Conservation (phyloP, 92 coral and sea anemone genomes). For the Porites divaricata region DNA sequence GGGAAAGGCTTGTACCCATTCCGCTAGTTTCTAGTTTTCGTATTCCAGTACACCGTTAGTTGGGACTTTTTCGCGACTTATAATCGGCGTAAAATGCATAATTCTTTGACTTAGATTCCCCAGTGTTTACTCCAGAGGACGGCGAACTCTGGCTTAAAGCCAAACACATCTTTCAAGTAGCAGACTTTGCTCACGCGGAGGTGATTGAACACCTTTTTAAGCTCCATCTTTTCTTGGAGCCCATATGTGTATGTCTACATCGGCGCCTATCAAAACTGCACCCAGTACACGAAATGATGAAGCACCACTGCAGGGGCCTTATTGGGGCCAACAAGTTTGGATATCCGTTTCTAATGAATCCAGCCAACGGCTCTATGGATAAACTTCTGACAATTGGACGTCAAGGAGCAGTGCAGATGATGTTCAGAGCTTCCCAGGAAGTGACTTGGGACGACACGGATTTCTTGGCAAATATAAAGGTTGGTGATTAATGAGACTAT, state of each 20-base stretch:
- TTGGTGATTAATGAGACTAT: background rate
- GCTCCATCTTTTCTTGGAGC: slow-evolving; percentile 74
- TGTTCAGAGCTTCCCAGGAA: slow-evolving; percentile 38
- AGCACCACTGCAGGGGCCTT: slow-evolving; percentile 71
- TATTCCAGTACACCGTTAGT: no score
- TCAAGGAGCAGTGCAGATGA: slow-evolving; percentile 53
- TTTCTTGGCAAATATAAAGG: slow-evolving; percentile 58
- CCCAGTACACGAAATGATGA: slow-evolving; percentile 68
- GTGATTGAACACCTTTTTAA: slow-evolving; percentile 78
- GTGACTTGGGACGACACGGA: slow-evolving; percentile 66
- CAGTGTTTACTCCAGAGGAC: slow-evolving; percentile 77
- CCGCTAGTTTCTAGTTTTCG: no score
- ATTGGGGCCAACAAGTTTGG: slow-evolving; percentile 76
- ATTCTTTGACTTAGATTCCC: slow-evolving; percentile 48
- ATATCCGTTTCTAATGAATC: slow-evolving; percentile 39
- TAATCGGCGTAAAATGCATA: background rate
- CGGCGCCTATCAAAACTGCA: slow-evolving; percentile 67
- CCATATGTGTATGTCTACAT: slow-evolving; percentile 71
- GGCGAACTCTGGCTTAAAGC: slow-evolving; percentile 76
- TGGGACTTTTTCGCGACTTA: no score
- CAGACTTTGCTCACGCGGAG: slow-evolving; percentile 67
- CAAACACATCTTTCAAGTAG: slow-evolving; percentile 73
- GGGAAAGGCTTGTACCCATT: no score
- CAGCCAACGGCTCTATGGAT: slow-evolving; percentile 59
- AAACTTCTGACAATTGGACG: slow-evolving; percentile 61